These are phyloP conservation scores for Hylaeus anthracinus DNA, from an alignment of 1,140 invertebrate genomes.

Conservation along the genomic window DNA sequence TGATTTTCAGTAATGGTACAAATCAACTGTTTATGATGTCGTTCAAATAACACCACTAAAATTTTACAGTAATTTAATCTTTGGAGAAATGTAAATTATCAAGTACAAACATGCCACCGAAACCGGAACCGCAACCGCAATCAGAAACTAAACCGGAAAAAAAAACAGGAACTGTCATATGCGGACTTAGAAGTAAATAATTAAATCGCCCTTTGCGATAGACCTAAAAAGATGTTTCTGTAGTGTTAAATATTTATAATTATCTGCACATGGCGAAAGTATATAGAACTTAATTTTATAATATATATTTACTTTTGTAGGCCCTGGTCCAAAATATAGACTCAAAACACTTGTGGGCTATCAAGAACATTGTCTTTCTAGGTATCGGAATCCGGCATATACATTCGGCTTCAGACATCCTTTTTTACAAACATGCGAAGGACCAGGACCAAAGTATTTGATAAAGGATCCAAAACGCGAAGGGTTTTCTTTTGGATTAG, in stretches of 20 bases:
- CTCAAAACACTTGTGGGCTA: constrained; percentile 72
- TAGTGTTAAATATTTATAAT: background rate
- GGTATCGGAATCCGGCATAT: constrained; percentile 72
- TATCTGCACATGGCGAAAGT: background rate
- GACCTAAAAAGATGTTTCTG: background rate
- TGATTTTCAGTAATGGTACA: background rate
- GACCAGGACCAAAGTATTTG: constrained; percentile 73
- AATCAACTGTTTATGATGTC: constrained; percentile 10
- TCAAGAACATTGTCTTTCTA: constrained; percentile 70
- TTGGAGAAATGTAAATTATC: constrained; percentile 37
- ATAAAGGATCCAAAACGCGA: constrained; percentile 26
- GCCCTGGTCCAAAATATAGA: constrained; percentile 74
- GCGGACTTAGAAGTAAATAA: constrained; percentile 39
- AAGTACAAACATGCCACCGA: constrained; percentile 38
- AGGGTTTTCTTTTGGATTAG: constrained; percentile 63
- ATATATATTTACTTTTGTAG: constrained; percentile 50
- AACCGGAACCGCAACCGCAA: constrained; percentile 4
- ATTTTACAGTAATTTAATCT: background rate
- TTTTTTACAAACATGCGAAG: background rate
- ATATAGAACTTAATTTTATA: background rate
- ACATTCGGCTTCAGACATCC: constrained; percentile 56
- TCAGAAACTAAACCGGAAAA: constrained; percentile 43
- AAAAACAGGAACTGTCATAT: constrained; percentile 19
- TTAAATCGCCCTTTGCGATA: background rate
- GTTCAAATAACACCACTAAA: background rate